Conservation (phyloP, 2,797 vertebrate genomes). For the Anguilla obscura region DNA sequence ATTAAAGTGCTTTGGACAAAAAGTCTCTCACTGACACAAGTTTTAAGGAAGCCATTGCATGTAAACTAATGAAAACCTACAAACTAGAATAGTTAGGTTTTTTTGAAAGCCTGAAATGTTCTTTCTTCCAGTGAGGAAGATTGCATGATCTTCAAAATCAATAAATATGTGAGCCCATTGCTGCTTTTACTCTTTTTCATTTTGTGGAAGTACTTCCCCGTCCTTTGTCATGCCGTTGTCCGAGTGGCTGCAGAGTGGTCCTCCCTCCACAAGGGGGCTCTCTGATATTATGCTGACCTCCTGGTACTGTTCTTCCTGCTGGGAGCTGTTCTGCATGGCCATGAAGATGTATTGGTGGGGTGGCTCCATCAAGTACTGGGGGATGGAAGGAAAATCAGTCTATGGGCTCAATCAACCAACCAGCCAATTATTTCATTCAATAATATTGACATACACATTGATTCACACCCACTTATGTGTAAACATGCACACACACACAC, state of each 20-base stretch:
- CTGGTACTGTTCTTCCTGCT: not conserved
- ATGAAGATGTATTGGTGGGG: not conserved
- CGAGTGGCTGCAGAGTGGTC: not conserved
- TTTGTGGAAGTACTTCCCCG: not conserved
- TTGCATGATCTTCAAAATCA: not conserved
- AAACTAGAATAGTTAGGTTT: not conserved
- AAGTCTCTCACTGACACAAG: not conserved
- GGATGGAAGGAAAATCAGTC: not conserved
- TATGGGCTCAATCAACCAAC: not conserved
- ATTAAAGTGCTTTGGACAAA: not conserved
- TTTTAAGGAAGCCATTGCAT: not conserved
- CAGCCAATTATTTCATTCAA: not conserved
- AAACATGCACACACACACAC: not conserved
- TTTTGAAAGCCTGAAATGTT: not conserved
- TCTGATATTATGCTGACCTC: conserved; percentile 14
- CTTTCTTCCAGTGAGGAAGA: not conserved
- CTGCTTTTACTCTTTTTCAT: not conserved
- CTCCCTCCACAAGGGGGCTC: not conserved
- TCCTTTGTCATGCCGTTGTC: not conserved
- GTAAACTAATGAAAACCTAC: not conserved
- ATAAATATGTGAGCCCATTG: not conserved
- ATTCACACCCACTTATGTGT: not conserved
- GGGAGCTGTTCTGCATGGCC: conserved; percentile 12
- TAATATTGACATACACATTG: not conserved
- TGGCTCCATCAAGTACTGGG: not conserved